phyloP scores from a whole-genome alignment of 2,797 vertebrate species.

The Gymnoscopelus microlampas region DNA sequence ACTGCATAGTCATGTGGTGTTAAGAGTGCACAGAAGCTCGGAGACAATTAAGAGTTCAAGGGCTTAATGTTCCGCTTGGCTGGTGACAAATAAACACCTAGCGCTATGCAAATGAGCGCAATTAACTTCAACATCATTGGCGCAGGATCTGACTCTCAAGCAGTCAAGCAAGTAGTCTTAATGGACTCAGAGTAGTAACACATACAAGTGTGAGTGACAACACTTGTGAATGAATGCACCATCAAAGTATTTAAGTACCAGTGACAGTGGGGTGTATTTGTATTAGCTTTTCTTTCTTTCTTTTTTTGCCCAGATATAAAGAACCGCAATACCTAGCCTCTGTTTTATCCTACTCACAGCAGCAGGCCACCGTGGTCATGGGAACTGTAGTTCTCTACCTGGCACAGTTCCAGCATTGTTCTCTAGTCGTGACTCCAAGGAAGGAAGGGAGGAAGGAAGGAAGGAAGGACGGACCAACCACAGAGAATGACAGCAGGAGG shows the following conservation, averaged over 20 bases:
- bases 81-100: conserved; percentile 60
- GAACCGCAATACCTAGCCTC: conserved; percentile 2
- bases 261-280: neutral
- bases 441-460: conserved; percentile 18
- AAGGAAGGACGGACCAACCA: neutral
- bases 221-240: conserved; percentile 29
- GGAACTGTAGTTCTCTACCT: conserved; percentile 31
- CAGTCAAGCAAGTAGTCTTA: conserved; percentile 60
- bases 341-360: neutral
- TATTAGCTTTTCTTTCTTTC: neutral
- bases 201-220: conserved; percentile 26
- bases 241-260: conserved; percentile 15
- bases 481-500: too few species aligned
- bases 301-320: conserved; percentile 26
- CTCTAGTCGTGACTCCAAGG: neutral
- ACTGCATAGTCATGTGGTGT: conserved; percentile 15
- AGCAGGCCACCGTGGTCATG: conserved; percentile 5
- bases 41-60: conserved; percentile 59
- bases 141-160: conserved; percentile 56
- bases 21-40: conserved; percentile 33
- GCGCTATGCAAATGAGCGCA: conserved; percentile 69
- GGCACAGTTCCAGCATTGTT: conserved; percentile 7
- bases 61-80: conserved; percentile 64
- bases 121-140: conserved; percentile 65
- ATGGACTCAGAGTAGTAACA: conserved; percentile 55